phyloP scores from a whole-genome alignment of 2,113 vertebrate species.

The Larimichthys crocea region DNA sequence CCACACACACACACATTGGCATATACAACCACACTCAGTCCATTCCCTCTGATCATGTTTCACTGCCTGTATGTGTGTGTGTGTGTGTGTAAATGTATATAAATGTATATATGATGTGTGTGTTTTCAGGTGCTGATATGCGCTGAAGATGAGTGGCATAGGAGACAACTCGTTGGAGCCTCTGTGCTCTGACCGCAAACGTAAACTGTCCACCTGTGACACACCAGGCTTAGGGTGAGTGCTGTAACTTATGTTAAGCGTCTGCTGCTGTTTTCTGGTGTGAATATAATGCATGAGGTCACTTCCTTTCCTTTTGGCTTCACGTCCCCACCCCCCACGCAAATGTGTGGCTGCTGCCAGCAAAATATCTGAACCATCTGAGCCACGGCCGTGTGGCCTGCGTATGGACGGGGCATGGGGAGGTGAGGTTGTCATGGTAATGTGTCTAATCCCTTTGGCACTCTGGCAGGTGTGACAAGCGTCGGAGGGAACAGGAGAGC shows the following conservation, averaged over 20 bases:
- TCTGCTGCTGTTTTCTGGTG: slow-evolving; percentile 3
- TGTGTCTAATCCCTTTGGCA: slow-evolving; percentile 68
- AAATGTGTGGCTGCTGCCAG: slow-evolving; percentile 9
- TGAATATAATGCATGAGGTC: slow-evolving; percentile 4
- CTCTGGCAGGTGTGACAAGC: slow-evolving; percentile 91
- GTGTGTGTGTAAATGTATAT: too few species aligned
- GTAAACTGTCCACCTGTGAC: slow-evolving; percentile 94
- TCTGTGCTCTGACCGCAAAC: slow-evolving; percentile 92
- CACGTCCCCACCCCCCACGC: background rate
- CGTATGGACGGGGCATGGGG: slow-evolving; percentile 44
- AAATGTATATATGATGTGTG: slow-evolving; percentile 5
- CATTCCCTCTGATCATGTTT: slow-evolving; percentile 1
- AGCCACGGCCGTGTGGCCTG: slow-evolving; percentile 24
- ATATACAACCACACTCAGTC: background rate
- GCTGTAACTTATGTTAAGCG: background rate
- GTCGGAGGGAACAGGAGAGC: slow-evolving; percentile 97
- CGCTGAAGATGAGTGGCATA: slow-evolving; percentile 93
- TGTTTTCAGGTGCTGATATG: slow-evolving; percentile 90
- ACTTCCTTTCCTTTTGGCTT: background rate
- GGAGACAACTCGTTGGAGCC: slow-evolving; percentile 93
- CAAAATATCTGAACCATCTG: slow-evolving; percentile 35
- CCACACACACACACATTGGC: background rate
- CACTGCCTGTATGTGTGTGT: background rate
- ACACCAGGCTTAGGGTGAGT: slow-evolving; percentile 90
- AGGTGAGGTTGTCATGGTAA: slow-evolving; percentile 75